phyloP scores from a whole-genome alignment of 30 jellyfish, hydroid and myxozoan species.

The Morbakka virulenta region DNA sequence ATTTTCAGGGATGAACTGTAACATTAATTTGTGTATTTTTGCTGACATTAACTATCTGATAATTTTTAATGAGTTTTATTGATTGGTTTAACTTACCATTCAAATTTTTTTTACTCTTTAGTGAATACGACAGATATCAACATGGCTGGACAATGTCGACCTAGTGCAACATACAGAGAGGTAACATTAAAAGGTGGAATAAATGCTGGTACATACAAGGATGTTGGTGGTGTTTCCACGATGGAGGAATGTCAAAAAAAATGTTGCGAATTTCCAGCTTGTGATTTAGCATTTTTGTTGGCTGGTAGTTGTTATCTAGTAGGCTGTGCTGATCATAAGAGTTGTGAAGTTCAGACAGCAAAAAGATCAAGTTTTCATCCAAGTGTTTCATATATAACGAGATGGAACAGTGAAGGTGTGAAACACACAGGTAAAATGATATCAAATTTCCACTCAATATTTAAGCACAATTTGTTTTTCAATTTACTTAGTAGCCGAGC shows the following conservation, averaged over 20 bases:
- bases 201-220: slow-evolving; percentile 96
- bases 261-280: slow-evolving; percentile 98
- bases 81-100: not conserved
- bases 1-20: no score
- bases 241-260: slow-evolving; percentile 97
- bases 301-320: slow-evolving; percentile 97
- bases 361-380: slow-evolving; percentile 87
- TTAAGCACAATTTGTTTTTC: not conserved
- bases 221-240: slow-evolving; percentile 94
- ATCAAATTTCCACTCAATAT: not conserved
- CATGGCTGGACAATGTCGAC: slow-evolving; percentile 93
- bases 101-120: not conserved
- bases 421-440: slow-evolving; percentile 79
- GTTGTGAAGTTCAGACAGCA: slow-evolving; percentile 91
- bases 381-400: slow-evolving; percentile 84
- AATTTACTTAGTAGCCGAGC: not conserved
- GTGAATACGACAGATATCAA: slow-evolving; percentile 82
- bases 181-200: slow-evolving; percentile 97
- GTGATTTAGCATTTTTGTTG: slow-evolving; percentile 87
- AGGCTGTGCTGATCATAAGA: slow-evolving; percentile 89
- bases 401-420: slow-evolving; percentile 99
- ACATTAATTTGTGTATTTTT: no score
- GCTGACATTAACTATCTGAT: no score
- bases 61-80: no score
- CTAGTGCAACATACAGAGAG: slow-evolving; percentile 85